These are phyloP conservation scores for Hippopotamus amphibius DNA, from an alignment of 2,113 vertebrate species.

Conservation along the genomic window DNA sequence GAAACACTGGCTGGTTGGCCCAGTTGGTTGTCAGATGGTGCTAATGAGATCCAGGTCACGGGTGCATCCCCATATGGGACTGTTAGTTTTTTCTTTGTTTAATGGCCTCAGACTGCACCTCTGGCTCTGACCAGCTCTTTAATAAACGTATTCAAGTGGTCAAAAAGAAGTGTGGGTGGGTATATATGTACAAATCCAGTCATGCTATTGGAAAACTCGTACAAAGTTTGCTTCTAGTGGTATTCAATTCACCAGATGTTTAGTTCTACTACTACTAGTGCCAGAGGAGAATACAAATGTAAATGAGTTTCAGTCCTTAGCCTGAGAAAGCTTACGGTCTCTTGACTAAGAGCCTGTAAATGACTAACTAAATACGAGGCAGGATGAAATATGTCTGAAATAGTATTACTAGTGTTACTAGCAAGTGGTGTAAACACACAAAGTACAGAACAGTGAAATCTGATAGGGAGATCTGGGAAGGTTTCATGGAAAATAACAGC, in stretches of 20 bases:
- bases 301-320: background rate
- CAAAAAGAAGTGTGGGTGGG: slow-evolving; percentile 59
- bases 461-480: background rate
- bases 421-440: background rate
- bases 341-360: background rate
- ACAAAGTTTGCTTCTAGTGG: slow-evolving; percentile 46
- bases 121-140: slow-evolving; percentile 72
- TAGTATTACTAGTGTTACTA: background rate
- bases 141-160: slow-evolving; percentile 69
- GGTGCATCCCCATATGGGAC: slow-evolving; percentile 73
- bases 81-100: slow-evolving; percentile 77
- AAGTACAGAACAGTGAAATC: background rate
- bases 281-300: background rate
- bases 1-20: slow-evolving; percentile 79
- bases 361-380: background rate
- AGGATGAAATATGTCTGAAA: background rate
- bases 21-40: slow-evolving; percentile 80
- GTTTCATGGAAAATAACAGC: background rate
- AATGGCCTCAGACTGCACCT: slow-evolving; percentile 72
- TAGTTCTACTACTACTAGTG: background rate
- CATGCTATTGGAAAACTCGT: slow-evolving; percentile 25
- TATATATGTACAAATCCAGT: slow-evolving; percentile 10
- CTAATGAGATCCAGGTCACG: slow-evolving; percentile 84
- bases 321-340: slow-evolving; percentile 5
- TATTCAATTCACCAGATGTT: slow-evolving; percentile 28